Evolutionary conservation across 1,140 invertebrate genomes (phyloP).

Genomic region (Caenorhabditis briggsae): DNA sequence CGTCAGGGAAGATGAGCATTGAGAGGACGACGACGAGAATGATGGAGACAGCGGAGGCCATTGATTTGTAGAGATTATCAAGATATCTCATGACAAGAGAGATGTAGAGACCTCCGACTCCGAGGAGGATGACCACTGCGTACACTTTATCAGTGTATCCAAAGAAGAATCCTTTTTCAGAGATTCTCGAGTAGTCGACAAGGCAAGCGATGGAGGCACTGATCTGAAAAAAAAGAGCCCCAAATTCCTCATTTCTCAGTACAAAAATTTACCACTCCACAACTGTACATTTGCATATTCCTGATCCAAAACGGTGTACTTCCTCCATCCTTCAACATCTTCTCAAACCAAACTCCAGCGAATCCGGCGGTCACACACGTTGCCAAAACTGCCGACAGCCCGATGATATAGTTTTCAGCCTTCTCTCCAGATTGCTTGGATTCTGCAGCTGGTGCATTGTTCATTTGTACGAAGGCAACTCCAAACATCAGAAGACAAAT

Average conservation of each 20-base stretch:
- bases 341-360: slow-evolving; percentile 78
- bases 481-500: slow-evolving; percentile 75
- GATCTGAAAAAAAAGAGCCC: slow-evolving; percentile 50
- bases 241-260: not conserved
- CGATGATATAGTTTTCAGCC: slow-evolving; percentile 71
- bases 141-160: slow-evolving; percentile 72
- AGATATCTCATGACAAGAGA: slow-evolving; percentile 77
- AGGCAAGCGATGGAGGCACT: slow-evolving; percentile 64
- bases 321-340: slow-evolving; percentile 77
- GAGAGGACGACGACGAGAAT: slow-evolving; percentile 76
- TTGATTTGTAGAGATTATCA: slow-evolving; percentile 77
- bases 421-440: not conserved
- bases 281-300: slow-evolving; percentile 75
- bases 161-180: slow-evolving; percentile 72
- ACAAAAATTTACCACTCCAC: slow-evolving; percentile 72
- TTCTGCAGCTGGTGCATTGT: slow-evolving; percentile 64
- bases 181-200: slow-evolving; percentile 55
- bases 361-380: slow-evolving; percentile 78
- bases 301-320: slow-evolving; percentile 76
- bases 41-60: slow-evolving; percentile 76
- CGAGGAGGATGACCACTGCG: slow-evolving; percentile 75
- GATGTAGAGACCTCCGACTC: slow-evolving; percentile 77
- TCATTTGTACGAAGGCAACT: slow-evolving; percentile 76
- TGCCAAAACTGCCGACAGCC: slow-evolving; percentile 72
- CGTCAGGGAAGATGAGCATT: slow-evolving; percentile 69